These are phyloP conservation scores for cat (Felis catus) DNA, from an alignment of 2,113 vertebrate species.

Conservation along the genomic window F.catus_Fca126_mat1.0 CM031416.1:44564001-44564500, in stretches of 20 bases:
- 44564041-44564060: constrained; percentile 73
- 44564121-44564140: not conserved
- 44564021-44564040: constrained; percentile 48
- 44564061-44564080: not conserved
- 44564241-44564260: not conserved
- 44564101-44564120: constrained; percentile 59
- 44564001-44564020: not conserved
- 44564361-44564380: constrained; percentile 83
- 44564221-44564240: not conserved
- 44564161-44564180: constrained; percentile 53
- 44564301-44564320: not conserved
- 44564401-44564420: constrained; percentile 85
- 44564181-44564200: not conserved
- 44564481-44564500: not conserved
- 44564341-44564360: constrained; percentile 84
- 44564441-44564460: fast-evolving
- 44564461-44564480: too few relatives aligned
- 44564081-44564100: constrained; percentile 77
- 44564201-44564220: constrained; percentile 43
- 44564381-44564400: constrained; percentile 84
- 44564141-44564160: constrained; percentile 20
- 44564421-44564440: not conserved
- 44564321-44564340: constrained; percentile 80
- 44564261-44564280: not conserved
- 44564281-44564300: not conserved